Percentiles rank a stretch among this genome's conserved stretches.
phyloP scores from a whole-genome alignment of 2,113 vertebrate species.

The Carassius auratus region DNA sequence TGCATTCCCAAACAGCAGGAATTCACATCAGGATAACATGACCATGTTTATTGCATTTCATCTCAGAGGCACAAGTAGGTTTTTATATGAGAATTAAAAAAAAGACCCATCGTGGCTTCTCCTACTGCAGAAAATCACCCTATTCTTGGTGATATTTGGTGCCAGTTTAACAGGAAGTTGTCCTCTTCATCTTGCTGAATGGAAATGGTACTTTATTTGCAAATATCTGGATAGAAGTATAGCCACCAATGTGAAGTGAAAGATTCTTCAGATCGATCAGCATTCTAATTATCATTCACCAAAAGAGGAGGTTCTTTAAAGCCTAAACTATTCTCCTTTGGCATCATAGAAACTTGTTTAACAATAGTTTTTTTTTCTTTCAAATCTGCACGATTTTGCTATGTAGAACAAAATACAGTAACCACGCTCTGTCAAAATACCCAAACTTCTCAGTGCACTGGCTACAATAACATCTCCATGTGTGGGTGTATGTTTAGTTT shows the following conservation, averaged over 20 bases:
- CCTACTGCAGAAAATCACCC: background rate
- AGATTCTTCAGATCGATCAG: background rate
- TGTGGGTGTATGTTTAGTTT: background rate
- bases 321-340: background rate
- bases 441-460: background rate
- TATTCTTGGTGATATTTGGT: background rate
- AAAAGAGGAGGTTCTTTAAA: background rate
- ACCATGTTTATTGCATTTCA: too few relatives aligned
- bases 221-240: background rate
- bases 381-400: background rate
- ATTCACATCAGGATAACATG: too few relatives aligned
- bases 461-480: conserved; percentile 1
- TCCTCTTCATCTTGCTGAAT: background rate
- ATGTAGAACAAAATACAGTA: background rate
- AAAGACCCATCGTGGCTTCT: background rate
- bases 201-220: background rate
- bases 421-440: background rate
- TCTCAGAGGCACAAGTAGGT: background rate
- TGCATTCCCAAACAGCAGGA: too few relatives aligned
- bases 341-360: background rate
- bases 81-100: background rate
- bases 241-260: background rate
- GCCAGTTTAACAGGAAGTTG: background rate
- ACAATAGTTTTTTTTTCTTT: background rate
- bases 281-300: background rate